Evolutionary conservation across 2,797 vertebrate genomes (phyloP).

Genomic region (Cercopithecus hamlyni): DNA sequence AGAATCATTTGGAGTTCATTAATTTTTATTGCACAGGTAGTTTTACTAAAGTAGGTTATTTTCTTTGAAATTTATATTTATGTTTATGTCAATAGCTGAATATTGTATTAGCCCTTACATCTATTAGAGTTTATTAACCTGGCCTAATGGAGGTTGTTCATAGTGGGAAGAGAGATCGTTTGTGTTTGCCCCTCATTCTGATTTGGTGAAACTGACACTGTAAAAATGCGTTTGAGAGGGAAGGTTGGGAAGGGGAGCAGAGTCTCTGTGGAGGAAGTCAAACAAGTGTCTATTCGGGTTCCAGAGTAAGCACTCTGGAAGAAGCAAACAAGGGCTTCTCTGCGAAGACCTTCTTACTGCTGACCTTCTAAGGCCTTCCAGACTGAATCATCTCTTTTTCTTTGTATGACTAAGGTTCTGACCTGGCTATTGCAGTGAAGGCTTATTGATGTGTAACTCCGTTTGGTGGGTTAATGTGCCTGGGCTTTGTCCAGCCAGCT

Average conservation of each 20-base stretch:
- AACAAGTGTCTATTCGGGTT: conserved; percentile 78
- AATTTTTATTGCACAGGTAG: conserved; percentile 96
- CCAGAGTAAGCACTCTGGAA: conserved; percentile 51
- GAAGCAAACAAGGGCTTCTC: conserved; percentile 54
- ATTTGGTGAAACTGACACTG: conserved; percentile 63
- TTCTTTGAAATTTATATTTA: conserved; percentile 91
- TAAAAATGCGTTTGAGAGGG: conserved; percentile 44
- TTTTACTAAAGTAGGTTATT: conserved; percentile 92
- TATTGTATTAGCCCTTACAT: conserved; percentile 86
- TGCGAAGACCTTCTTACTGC: conserved; percentile 67
- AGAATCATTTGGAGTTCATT: conserved; percentile 95
- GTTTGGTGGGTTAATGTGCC: conserved; percentile 80
- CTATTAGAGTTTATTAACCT: conserved; percentile 88
- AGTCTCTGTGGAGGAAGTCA: conserved; percentile 35
- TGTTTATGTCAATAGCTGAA: conserved; percentile 90
- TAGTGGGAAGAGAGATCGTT: conserved; percentile 80
- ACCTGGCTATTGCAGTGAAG: conserved; percentile 77
- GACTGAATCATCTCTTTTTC: conserved; percentile 62
- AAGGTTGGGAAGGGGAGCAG: neutral
- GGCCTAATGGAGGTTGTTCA: conserved; percentile 83
- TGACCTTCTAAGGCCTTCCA: conserved; percentile 77
- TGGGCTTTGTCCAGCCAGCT: conserved; percentile 82
- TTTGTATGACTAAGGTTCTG: conserved; percentile 73
- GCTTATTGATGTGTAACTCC: conserved; percentile 80
- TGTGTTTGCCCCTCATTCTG: conserved; percentile 79